Evolutionary conservation across 2,113 vertebrate genomes (phyloP), one percentile per base, ranked within the genome.

Genomic region (Oncorhynchus masou): DNA sequence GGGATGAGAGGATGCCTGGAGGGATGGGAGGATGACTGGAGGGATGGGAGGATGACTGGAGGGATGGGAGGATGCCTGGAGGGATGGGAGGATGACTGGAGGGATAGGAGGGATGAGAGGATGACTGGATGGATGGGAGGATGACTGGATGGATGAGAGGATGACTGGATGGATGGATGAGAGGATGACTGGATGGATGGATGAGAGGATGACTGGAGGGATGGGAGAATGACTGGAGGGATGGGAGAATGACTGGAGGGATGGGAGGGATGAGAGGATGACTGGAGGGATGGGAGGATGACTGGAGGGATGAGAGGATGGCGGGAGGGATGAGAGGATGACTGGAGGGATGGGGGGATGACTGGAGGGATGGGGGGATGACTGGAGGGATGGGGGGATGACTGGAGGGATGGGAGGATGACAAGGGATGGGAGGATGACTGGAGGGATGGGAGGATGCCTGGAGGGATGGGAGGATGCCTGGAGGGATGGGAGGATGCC

Each of bases 61-160:
- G 3, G 4, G 75, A 77, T 31, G 22, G 49, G 73, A 76, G 74
- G 77, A 60, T 34, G 31, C 1, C 5, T 3, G 15, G 86, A 13
- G 81, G 80, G 81, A 78, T 81, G 59, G 79, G 86, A 31, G 29
- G 29, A 34, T 34, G 31, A 0, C 31, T 31, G 29, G 34, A 39
- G 34, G 1, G 16, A 31, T n/a, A n/a, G n/a, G n/a, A n/a, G n/a
- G n/a, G n/a, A n/a, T 5, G 29, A 5, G 29, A 31, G 29, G 29
- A 31, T 31, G 68, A 0, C 29, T 5, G 29, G 29, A 31, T 1
- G 29, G 75, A 77, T 31, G 22, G 49, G 73, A 76, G 74, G 77
- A 60, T 34, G 31, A 1, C 5, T 8, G 15, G 86, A n/a, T 79
- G 80, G 81, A 78, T 80, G 59, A 77, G 86, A 5, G 29, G 29